phyloP scores from a whole-genome alignment of 2,888 invertebrate species.

The Anoncus sp. region DNA sequence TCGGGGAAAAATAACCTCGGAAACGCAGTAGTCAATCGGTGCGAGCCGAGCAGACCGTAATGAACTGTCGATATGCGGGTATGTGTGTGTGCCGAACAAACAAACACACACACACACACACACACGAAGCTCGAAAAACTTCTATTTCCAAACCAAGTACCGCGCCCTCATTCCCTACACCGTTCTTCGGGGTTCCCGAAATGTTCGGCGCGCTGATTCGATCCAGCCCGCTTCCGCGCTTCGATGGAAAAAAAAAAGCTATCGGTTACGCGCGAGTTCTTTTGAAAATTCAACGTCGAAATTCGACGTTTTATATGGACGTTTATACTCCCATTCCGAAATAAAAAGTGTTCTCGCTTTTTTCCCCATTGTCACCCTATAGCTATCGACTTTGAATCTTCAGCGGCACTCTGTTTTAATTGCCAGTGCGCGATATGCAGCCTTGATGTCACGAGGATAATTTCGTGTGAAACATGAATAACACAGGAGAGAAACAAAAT shows the following conservation, averaged over 20 bases:
- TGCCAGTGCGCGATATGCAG: no score
- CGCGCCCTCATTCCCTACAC: conserved; percentile 43
- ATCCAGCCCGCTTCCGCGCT: conserved; percentile 28
- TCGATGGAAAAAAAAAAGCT: conserved; percentile 41
- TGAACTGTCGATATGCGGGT: conserved; percentile 55
- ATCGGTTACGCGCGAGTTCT: conserved; percentile 56
- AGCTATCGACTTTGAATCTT: no score
- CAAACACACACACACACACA: conserved; percentile 29
- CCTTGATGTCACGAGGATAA: no score
- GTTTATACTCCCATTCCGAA: no score
- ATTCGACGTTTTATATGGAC: neutral
- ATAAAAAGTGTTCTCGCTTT: no score
- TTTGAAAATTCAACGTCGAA: conserved; percentile 49
- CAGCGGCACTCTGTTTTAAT: no score
- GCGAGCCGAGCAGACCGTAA: conserved; percentile 30
- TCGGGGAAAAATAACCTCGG: conserved; percentile 69
- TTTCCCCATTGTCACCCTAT: no score
- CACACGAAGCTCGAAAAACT: conserved; percentile 60
- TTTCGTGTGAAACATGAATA: no score
- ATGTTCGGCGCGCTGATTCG: conserved; percentile 29
- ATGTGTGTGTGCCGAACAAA: conserved; percentile 12
- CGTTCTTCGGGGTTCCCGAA: conserved; percentile 51
- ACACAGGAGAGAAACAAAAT: no score
- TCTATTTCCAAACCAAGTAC: conserved; percentile 65
- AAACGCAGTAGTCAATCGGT: conserved; percentile 48